Evolutionary conservation across 2,888 invertebrate genomes (phyloP).

Genomic region (Tachina grossa): DNA sequence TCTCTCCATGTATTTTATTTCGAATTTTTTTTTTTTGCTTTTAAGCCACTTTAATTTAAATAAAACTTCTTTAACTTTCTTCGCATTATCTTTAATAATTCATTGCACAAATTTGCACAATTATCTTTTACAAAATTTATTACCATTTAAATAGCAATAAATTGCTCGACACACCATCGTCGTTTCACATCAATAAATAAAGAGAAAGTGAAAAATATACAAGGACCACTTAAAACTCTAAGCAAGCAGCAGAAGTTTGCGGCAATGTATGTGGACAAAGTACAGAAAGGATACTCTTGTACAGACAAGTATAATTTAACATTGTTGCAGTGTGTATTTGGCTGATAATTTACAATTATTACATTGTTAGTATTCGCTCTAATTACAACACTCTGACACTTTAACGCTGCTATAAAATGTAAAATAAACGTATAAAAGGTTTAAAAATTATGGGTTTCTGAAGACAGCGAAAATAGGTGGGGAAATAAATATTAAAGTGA

Average conservation of each 20-base stretch:
- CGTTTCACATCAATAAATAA: constrained; percentile 62
- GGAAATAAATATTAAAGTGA: too few species aligned
- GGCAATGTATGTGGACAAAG: neutral
- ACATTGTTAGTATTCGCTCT: constrained; percentile 20
- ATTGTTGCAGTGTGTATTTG: constrained; percentile 15
- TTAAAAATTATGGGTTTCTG: neutral
- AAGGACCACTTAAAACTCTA: neutral
- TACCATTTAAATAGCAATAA: constrained; percentile 55
- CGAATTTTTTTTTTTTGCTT: neutral
- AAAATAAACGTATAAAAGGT: neutral
- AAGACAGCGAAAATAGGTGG: too few species aligned
- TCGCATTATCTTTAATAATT: neutral
- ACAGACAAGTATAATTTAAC: constrained; percentile 2
- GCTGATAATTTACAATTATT: constrained; percentile 58
- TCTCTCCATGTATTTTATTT: too few species aligned
- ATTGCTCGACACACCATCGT: constrained; percentile 48
- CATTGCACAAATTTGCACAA: constrained; percentile 15
- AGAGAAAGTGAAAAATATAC: constrained; percentile 29
- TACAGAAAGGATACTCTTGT: neutral
- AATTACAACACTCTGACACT: constrained; percentile 35
- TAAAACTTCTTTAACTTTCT: too few species aligned
- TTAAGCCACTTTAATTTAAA: too few species aligned
- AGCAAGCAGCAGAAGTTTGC: neutral
- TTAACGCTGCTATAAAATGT: neutral
- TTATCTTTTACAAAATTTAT: constrained; percentile 57